Percentiles rank a stretch among this genome's conserved stretches.
These are phyloP conservation scores for Ormyrus nitidulus DNA, from an alignment of 2,888 invertebrate species.

Conservation along the genomic window DNA sequence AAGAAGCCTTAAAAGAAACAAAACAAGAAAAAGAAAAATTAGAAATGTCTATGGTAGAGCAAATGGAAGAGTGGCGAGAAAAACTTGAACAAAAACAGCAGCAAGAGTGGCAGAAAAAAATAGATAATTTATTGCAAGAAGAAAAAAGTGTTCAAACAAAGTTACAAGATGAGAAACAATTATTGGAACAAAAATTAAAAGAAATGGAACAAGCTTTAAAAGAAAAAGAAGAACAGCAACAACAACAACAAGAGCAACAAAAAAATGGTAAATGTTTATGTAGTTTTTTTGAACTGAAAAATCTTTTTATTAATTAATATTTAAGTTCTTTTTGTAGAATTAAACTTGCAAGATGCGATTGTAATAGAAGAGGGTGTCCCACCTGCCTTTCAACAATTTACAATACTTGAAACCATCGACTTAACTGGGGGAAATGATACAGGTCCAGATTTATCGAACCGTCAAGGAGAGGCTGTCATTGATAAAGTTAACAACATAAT, in stretches of 20 bases:
- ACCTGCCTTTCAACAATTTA: conserved; percentile 23
- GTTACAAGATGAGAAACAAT: conserved; percentile 72
- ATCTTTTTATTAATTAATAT: neutral
- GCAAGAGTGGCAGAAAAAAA: conserved; percentile 74
- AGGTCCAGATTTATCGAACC: conserved; percentile 56
- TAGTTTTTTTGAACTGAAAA: neutral
- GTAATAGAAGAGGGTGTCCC: conserved; percentile 44
- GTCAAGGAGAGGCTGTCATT: conserved; percentile 59
- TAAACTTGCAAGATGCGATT: conserved; percentile 36
- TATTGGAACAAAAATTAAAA: conserved; percentile 70
- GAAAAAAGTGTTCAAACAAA: conserved; percentile 73
- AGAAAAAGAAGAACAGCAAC: conserved; percentile 71
- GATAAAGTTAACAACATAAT: conserved; percentile 78
- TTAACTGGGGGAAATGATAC: conserved; percentile 75
- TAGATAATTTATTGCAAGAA: conserved; percentile 74
- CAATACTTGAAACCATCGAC: conserved; percentile 75
- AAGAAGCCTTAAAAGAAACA: conserved; percentile 75
- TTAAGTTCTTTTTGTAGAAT: no score
- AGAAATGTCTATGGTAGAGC: conserved; percentile 77
- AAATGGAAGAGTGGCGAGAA: conserved; percentile 75
- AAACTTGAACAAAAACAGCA: conserved; percentile 68
- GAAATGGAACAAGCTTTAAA: conserved; percentile 74
- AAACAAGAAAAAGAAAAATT: conserved; percentile 76
- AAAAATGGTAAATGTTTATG: conserved; percentile 1
- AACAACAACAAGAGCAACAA: neutral